Conservation (phyloP, 2,113 vertebrate genomes). For the Struthio camelus region DNA sequence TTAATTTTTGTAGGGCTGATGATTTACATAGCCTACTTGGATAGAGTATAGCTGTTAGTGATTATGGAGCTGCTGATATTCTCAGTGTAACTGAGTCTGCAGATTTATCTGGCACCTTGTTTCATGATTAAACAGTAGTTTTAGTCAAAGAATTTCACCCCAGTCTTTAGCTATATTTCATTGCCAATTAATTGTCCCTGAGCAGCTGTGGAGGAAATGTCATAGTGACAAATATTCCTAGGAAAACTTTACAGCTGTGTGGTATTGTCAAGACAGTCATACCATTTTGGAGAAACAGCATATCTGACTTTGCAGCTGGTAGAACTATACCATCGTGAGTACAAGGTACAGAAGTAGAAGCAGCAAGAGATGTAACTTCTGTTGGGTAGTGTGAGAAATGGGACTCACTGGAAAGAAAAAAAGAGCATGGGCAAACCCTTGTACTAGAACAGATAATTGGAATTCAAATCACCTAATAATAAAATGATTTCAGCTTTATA, state of each 20-base stretch:
- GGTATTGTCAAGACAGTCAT: neutral
- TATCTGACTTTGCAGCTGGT: neutral
- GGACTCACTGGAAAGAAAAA: neutral
- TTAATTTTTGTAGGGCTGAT: neutral
- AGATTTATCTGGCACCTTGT: neutral
- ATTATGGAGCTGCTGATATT: neutral
- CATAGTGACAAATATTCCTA: neutral
- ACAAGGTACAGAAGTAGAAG: neutral
- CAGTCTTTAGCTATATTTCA: neutral
- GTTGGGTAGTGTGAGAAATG: neutral
- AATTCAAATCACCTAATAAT: neutral
- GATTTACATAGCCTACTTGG: neutral
- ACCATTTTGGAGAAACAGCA: neutral
- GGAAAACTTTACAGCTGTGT: neutral
- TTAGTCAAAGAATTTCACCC: neutral
- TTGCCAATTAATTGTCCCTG: neutral
- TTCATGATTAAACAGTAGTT: neutral
- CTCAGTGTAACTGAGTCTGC: neutral
- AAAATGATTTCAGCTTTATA: neutral
- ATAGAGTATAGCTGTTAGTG: neutral
- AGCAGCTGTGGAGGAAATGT: neutral
- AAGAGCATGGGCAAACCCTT: neutral
- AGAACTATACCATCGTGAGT: neutral
- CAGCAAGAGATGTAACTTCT: neutral
- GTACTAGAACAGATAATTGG: neutral